Evolutionary conservation across 2,797 vertebrate species (phyloP), one percentile per base, ranked within the genome.

Genomic region (Iguana delicatissima): DNA sequence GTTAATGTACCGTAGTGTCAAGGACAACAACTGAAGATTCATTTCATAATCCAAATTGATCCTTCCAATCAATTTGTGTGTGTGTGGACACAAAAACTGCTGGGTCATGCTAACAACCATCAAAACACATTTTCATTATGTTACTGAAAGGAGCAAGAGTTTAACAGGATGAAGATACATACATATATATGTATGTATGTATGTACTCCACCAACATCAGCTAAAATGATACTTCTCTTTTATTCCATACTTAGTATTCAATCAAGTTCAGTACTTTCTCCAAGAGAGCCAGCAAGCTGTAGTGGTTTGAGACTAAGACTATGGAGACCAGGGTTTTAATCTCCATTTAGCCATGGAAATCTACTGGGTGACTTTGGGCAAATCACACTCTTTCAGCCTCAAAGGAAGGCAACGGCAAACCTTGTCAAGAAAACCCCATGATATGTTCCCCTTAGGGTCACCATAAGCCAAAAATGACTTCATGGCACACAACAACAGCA

Each of bases 1-100:
- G 26, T 94, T 95, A 96, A 92, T 87, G 93, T 92, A 94, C 91
- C 95, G 90, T 95, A 94, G 95, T 96, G 96, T 97, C 97, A 97
- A 97, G 97, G 97, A 96, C 96, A 91, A 90, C 67, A 95, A 95
- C 97, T 93, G 95, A 96, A 97, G 88, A 93, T 92, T 89, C 86
- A 92, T 96, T 96, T 97, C 93, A 94, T 46, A 95, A 90, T 94
- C 76, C 94, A 92, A 86, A 91, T 42, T 94, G 93, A 95, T 93
- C 94, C 94, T 90, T 91, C 91, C 89, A 88, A 86, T 91, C 73
- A 91, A 67, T 46, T 4, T 83, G 46, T 72, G 90, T 89, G 92
- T 57, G 84, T 57, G 84, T 91, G 32, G 26, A 72, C 90, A 84
- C 29, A 9, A 90, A 0, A 73, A 91, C 90, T 92, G 81, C 1